These are phyloP conservation scores for Acanthosoma haemorrhoidale DNA, from an alignment of 2,888 invertebrate species.

Conservation along the genomic window DNA sequence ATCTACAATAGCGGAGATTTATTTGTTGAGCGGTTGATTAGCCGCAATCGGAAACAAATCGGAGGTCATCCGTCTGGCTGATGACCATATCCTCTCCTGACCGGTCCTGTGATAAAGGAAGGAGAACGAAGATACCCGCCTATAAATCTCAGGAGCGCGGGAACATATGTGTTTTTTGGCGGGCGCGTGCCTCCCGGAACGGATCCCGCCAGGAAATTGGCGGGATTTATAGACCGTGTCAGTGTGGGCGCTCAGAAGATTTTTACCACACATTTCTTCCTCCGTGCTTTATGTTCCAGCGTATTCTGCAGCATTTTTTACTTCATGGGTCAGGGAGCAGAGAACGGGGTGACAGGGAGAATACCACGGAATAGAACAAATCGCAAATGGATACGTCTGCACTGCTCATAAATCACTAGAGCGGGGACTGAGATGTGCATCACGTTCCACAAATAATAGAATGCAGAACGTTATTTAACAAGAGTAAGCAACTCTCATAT, in stretches of 20 bases:
- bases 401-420: too few species aligned
- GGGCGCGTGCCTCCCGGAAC: background rate
- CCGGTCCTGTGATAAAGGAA: background rate
- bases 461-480: too few species aligned
- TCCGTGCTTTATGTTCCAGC: background rate
- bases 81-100: background rate
- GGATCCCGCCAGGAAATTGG: slow-evolving; percentile 16
- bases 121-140: background rate
- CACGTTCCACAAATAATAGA: too few species aligned
- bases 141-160: background rate
- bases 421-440: too few species aligned
- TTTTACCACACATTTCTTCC: slow-evolving; percentile 5
- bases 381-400: background rate
- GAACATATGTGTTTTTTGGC: slow-evolving; percentile 12
- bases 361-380: background rate
- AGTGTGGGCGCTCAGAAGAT: background rate
- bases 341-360: background rate
- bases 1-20: background rate
- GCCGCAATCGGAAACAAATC: slow-evolving; percentile 2
- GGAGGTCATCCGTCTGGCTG: background rate
- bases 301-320: background rate
- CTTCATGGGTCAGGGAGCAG: background rate
- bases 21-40: background rate
- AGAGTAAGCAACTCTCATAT: too few species aligned
- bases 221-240: slow-evolving; percentile 10